Percentiles rank a stretch among this genome's conserved stretches.
Conservation (phyloP, 2,113 vertebrate species). For the Hippocampus guttulatus region DNA sequence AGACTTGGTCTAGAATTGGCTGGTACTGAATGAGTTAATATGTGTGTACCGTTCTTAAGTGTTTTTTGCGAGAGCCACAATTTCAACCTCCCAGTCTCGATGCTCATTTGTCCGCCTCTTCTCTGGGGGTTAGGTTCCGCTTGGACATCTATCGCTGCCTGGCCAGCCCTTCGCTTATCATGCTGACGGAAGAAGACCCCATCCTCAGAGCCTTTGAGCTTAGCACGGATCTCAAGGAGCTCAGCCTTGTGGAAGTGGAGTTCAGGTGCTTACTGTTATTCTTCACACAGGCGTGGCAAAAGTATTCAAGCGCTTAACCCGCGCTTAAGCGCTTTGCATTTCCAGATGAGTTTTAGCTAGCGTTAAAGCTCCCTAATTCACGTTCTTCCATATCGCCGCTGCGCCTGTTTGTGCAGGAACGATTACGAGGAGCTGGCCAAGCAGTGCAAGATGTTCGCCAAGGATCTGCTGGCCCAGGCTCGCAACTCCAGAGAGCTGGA, state of each 20-base stretch:
- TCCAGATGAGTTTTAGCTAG: no score
- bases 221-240: conserved; percentile 91
- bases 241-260: conserved; percentile 97
- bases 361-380: no score
- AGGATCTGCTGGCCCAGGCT: conserved; percentile 97
- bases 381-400: no score
- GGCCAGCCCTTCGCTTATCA: conserved; percentile 94
- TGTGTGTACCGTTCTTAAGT: no score
- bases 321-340: no score
- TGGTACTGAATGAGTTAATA: no score
- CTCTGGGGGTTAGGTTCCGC: conserved; percentile 80
- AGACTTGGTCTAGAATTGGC: no score
- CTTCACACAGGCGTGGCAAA: not conserved
- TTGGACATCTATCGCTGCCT: conserved; percentile 98
- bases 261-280: conserved; percentile 79
- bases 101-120: not conserved
- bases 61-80: no score
- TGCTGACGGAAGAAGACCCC: conserved; percentile 97
- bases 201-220: conserved; percentile 97
- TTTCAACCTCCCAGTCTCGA: not conserved
- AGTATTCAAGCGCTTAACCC: not conserved
- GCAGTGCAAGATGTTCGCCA: conserved; percentile 99
- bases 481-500: conserved; percentile 96
- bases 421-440: conserved; percentile 97
- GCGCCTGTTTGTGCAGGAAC: conserved; percentile 72